Evolutionary conservation across 2,113 vertebrate genomes (phyloP).

Genomic region (Menura novaehollandiae): DNA sequence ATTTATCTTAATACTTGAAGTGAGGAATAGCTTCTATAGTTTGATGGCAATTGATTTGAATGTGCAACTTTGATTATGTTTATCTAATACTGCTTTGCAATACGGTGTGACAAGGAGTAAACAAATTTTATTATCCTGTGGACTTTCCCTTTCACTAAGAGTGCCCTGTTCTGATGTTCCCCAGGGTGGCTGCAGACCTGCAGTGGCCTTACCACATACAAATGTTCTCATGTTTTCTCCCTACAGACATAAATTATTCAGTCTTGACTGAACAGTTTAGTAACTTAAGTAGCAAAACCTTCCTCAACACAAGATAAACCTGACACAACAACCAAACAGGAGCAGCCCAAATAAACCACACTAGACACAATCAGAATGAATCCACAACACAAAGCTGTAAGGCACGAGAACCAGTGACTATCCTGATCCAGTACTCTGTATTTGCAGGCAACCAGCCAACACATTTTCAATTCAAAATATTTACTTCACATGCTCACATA

Average conservation of each 20-base stretch:
- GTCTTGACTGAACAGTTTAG: background rate
- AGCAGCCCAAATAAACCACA: background rate
- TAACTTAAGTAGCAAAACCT: background rate
- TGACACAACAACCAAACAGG: background rate
- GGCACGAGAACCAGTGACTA: background rate
- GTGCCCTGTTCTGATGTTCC: background rate
- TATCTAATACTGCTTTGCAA: background rate
- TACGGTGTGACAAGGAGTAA: background rate
- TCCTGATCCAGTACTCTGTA: background rate
- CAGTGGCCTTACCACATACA: rapidly evolving
- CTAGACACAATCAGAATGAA: rapidly evolving
- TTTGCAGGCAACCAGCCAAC: background rate
- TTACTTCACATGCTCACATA: background rate
- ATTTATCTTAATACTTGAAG: constrained; percentile 22
- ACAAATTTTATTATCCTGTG: background rate
- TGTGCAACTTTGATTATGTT: background rate
- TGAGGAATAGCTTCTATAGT: background rate
- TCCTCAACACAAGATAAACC: background rate
- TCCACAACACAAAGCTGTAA: background rate
- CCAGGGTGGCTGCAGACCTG: background rate
- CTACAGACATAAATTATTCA: background rate
- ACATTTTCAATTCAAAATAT: background rate
- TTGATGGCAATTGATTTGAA: constrained; percentile 14
- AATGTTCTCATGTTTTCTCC: background rate
- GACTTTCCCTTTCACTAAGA: background rate